Evolutionary conservation across 2,888 invertebrate genomes (phyloP).

Genomic region (Limnephilus auricula): DNA sequence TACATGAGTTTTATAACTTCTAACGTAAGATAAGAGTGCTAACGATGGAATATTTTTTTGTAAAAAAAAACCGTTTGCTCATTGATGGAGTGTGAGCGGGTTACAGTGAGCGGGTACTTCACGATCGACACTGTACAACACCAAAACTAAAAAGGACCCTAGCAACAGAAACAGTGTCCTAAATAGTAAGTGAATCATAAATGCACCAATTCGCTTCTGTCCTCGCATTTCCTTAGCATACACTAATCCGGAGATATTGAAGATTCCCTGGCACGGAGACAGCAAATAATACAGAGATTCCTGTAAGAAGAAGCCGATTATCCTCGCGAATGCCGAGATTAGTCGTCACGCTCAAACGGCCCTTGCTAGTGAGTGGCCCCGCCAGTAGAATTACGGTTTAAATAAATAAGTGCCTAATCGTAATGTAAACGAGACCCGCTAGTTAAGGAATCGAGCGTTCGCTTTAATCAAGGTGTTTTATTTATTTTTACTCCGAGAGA

Average conservation of each 20-base stretch:
- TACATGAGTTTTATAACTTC: too few species aligned
- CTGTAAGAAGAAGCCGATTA: not conserved
- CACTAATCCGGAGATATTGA: not conserved
- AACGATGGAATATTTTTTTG: too few species aligned
- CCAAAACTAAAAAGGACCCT: too few species aligned
- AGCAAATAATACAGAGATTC: not conserved
- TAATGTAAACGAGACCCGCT: not conserved
- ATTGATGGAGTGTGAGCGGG: too few species aligned
- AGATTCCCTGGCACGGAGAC: not conserved
- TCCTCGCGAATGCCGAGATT: not conserved
- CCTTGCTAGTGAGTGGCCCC: not conserved
- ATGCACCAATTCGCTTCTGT: not conserved
- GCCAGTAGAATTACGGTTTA: not conserved
- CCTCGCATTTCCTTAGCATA: not conserved
- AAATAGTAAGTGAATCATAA: too few species aligned
- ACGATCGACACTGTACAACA: too few species aligned
- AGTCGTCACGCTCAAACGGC: not conserved
- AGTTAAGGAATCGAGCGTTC: not conserved
- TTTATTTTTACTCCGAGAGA: not conserved
- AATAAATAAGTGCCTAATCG: not conserved
- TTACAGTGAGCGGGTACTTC: too few species aligned
- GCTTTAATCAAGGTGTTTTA: not conserved
- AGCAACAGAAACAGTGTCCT: too few species aligned
- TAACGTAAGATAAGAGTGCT: too few species aligned
- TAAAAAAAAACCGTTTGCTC: too few species aligned